Evolutionary conservation across 1,140 invertebrate species (phyloP).

Genomic region (Aphidius gifuensis): DNA sequence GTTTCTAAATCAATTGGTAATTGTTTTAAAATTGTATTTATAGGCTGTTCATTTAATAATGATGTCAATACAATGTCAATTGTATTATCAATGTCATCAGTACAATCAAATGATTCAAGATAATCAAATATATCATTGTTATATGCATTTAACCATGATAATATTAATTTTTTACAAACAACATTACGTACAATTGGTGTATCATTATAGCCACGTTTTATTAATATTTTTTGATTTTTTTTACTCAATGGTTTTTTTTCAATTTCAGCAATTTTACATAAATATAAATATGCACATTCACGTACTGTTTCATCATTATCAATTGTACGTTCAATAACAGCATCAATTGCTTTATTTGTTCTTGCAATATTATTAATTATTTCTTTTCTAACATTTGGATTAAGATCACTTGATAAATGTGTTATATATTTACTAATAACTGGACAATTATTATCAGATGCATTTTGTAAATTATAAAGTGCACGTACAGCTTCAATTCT

Average conservation of each 20-base stretch:
- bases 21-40: conserved; percentile 34
- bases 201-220: too few species aligned
- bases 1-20: conserved; percentile 39
- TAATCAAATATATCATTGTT: too few species aligned
- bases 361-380: conserved; percentile 47
- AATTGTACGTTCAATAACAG: conserved; percentile 67
- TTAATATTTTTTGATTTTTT: too few species aligned
- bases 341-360: conserved; percentile 43
- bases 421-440: conserved; percentile 76
- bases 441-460: conserved; percentile 69
- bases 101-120: too few species aligned
- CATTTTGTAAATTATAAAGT: conserved; percentile 77
- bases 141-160: too few species aligned
- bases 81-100: too few species aligned
- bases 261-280: conserved; percentile 58
- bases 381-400: conserved; percentile 57
- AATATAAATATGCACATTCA: conserved; percentile 68
- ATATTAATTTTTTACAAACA: too few species aligned
- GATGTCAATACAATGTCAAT: too few species aligned
- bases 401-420: conserved; percentile 73
- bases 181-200: too few species aligned
- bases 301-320: conserved; percentile 76
- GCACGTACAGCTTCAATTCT: conserved; percentile 75
- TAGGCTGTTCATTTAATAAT: too few species aligned
- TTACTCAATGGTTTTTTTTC: too few species aligned